These are phyloP conservation scores for Plecotus auritus DNA, from an alignment of 2,113 vertebrate species.

Conservation along the genomic window DNA sequence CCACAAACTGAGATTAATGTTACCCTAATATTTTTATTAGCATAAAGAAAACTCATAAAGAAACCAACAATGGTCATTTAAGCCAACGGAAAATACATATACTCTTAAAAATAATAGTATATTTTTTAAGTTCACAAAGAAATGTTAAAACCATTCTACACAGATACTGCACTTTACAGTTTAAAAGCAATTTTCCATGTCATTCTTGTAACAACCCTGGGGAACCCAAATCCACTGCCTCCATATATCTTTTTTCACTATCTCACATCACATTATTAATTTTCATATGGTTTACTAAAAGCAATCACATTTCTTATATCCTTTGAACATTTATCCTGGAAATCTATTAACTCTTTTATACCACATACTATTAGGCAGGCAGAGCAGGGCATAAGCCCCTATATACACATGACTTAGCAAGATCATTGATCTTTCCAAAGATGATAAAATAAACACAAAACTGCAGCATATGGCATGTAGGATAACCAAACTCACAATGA, in stretches of 20 bases:
- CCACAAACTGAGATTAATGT: not conserved
- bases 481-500: not conserved
- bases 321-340: not conserved
- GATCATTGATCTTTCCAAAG: not conserved
- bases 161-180: not conserved
- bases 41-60: slow-evolving; percentile 11
- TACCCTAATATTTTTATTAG: not conserved
- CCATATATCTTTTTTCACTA: not conserved
- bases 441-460: slow-evolving; percentile 32
- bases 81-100: not conserved
- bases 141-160: not conserved
- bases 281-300: not conserved
- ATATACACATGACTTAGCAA: not conserved
- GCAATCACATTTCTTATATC: not conserved
- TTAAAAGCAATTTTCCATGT: slow-evolving; percentile 12
- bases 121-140: slow-evolving; percentile 12
- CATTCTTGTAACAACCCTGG: not conserved
- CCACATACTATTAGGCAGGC: not conserved
- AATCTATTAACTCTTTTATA: not conserved
- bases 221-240: not conserved
- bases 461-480: not conserved
- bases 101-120: not conserved
- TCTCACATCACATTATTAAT: not conserved
- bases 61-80: slow-evolving; percentile 1
- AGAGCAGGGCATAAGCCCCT: not conserved